These are phyloP conservation scores for Lepus americanus DNA, from an alignment of 2,113 vertebrate species.

Conservation along the genomic window DNA sequence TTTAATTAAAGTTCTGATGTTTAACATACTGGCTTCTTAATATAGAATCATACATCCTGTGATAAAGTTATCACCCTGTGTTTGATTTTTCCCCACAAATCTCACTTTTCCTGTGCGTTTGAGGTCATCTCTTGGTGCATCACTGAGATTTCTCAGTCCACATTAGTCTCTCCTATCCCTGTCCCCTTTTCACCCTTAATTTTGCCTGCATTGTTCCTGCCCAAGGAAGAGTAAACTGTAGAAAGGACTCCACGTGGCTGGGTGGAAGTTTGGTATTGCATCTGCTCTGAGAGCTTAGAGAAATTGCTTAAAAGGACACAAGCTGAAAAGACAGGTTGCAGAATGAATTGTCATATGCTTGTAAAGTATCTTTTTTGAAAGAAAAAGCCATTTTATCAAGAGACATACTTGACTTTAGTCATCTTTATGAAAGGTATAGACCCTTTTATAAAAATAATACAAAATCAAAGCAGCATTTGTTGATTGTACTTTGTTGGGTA, in stretches of 20 bases:
- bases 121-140: not conserved
- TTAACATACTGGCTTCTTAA: slow-evolving; percentile 44
- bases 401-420: slow-evolving; percentile 67
- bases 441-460: slow-evolving; percentile 62
- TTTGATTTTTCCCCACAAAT: not conserved
- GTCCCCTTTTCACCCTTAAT: not conserved
- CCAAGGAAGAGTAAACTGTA: not conserved
- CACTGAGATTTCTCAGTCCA: not conserved
- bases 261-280: not conserved
- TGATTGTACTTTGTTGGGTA: not conserved
- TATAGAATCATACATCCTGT: not conserved
- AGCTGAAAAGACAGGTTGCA: not conserved
- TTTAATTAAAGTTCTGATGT: slow-evolving; percentile 20
- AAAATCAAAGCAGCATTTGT: slow-evolving; percentile 24
- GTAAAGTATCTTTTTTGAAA: slow-evolving; percentile 35
- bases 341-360: not conserved
- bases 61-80: not conserved
- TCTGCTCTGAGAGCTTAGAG: not conserved
- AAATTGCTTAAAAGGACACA: not conserved
- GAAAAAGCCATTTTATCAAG: slow-evolving; percentile 66
- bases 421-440: slow-evolving; percentile 60
- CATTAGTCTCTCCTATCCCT: not conserved
- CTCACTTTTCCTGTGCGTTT: not conserved
- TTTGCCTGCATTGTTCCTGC: not conserved
- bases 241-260: not conserved